A percentile compares a stretch with the other conserved stretches of the same genome.
These are phyloP conservation scores for Drepanosiphum platanoidis DNA, from an alignment of 2,888 invertebrate species.

Conservation along the genomic window DNA sequence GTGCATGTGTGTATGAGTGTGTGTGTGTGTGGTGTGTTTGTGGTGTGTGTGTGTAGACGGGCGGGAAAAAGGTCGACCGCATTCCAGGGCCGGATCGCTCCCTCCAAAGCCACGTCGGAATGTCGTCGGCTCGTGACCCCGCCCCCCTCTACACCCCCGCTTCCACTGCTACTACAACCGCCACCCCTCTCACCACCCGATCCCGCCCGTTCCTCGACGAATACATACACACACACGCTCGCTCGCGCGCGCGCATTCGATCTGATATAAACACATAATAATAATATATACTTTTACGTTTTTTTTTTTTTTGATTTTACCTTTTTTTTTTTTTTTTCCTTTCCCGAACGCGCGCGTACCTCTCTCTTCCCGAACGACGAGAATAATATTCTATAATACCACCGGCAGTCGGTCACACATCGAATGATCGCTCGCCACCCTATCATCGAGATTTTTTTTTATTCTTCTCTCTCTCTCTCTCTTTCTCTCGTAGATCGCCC, in stretches of 20 bases:
- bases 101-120: slow-evolving; percentile 50
- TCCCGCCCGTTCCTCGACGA: not conserved
- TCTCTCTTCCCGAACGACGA: not conserved
- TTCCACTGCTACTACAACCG: not conserved
- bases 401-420: not conserved
- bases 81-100: slow-evolving; percentile 63
- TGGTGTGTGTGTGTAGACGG: slow-evolving; percentile 21
- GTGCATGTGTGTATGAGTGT: not conserved
- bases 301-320: not conserved
- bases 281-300: not conserved
- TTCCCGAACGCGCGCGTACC: not conserved
- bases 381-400: too few relatives aligned
- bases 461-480: too few relatives aligned
- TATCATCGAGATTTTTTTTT: slow-evolving; percentile 1
- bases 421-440: not conserved
- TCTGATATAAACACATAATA: slow-evolving; percentile 51
- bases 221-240: not conserved
- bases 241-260: slow-evolving; percentile 24
- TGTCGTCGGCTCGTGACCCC: slow-evolving; percentile 62
- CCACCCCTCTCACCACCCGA: slow-evolving; percentile 1
- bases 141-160: slow-evolving; percentile 51
- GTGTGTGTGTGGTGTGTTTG: not conserved
- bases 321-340: slow-evolving; percentile 14
- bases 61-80: slow-evolving; percentile 64
- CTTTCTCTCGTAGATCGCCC: not conserved